A percentile compares a stretch with the other conserved stretches of the same genome.
Conservation (phyloP, 2,113 vertebrate species). For the Pituophis catenifer region DNA sequence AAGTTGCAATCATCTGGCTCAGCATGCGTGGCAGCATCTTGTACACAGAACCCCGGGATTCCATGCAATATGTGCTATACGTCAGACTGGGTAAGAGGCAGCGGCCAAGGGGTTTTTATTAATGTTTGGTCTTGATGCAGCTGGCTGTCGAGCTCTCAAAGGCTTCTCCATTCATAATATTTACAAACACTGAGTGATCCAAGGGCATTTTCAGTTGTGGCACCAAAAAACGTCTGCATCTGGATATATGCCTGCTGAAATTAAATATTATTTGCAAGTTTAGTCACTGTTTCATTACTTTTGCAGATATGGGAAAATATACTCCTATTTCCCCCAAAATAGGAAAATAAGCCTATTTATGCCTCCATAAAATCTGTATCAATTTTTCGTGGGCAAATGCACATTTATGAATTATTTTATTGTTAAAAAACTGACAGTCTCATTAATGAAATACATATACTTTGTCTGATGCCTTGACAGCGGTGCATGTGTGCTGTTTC, state of each 20-base stretch:
- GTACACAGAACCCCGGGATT: conserved; percentile 95
- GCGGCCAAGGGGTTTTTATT: conserved; percentile 37
- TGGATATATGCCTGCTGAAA: too few species aligned
- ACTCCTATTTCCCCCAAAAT: background rate
- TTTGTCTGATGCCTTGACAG: background rate
- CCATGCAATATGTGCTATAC: conserved; percentile 98
- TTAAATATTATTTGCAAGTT: background rate
- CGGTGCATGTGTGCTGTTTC: background rate
- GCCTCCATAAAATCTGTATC: background rate
- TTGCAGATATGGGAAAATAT: background rate
- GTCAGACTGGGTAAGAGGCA: conserved; percentile 90
- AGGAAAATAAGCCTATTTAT: background rate
- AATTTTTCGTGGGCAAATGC: background rate
- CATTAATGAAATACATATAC: background rate
- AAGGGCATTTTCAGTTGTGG: background rate
- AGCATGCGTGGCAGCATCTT: conserved; percentile 99
- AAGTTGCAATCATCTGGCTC: conserved; percentile 99
- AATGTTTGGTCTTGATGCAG: conserved; percentile 41
- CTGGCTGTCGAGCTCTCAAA: conserved; percentile 10
- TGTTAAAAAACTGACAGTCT: background rate
- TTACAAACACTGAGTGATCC: background rate
- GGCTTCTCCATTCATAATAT: conserved; percentile 37
- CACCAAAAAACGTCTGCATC: background rate
- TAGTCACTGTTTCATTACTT: background rate
- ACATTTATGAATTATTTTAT: background rate